Conservation (phyloP, 2,797 vertebrate species). For the Syndactyla subalaris region DNA sequence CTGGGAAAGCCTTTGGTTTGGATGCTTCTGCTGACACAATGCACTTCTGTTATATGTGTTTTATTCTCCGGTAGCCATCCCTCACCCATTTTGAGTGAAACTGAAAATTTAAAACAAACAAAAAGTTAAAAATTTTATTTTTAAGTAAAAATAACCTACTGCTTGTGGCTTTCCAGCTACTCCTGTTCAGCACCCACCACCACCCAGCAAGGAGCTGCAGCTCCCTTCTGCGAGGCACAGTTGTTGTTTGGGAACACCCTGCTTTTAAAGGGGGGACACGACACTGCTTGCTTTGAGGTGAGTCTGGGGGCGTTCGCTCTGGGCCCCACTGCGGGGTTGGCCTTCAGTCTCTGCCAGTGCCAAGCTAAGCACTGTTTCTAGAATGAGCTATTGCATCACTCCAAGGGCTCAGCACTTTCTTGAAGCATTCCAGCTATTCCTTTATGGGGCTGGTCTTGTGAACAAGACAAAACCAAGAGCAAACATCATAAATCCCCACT, state of each 20-base stretch:
- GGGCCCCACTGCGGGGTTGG: rapidly evolving
- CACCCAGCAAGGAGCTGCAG: neutral
- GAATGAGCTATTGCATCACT: neutral
- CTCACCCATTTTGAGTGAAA: neutral
- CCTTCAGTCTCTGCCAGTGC: rapidly evolving
- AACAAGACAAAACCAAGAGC: neutral
- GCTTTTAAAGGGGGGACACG: neutral
- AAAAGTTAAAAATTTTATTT: no score
- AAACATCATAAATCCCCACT: conserved; percentile 14
- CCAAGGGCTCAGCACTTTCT: neutral
- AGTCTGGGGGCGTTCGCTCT: neutral
- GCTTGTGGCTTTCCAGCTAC: neutral
- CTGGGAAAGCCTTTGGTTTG: neutral
- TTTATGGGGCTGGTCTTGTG: neutral
- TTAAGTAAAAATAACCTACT: neutral
- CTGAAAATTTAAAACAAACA: neutral
- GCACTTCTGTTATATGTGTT: rapidly evolving
- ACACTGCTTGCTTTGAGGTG: neutral
- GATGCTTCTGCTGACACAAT: neutral
- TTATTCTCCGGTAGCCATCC: neutral
- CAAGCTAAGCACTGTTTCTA: neutral
- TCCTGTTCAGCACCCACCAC: neutral
- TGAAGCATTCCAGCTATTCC: conserved; percentile 40
- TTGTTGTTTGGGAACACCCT: neutral
- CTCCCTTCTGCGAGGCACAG: neutral